Conservation (phyloP, 2,888 invertebrate genomes). For the Amiota mariae region DNA sequence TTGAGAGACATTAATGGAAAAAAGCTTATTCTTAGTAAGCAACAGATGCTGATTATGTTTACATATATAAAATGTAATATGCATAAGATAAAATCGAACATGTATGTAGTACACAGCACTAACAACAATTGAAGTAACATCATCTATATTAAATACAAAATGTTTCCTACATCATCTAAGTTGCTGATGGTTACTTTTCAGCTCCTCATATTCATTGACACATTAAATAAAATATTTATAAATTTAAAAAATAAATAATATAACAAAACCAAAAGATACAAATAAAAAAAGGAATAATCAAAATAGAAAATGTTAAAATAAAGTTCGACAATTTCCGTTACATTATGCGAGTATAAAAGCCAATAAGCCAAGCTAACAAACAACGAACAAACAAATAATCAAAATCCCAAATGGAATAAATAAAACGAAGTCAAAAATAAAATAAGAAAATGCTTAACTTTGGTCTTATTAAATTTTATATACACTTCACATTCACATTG, state of each 20-base stretch:
- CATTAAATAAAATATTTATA: slow-evolving; percentile 61
- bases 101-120: background rate
- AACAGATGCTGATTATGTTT: background rate
- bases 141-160: too few species aligned
- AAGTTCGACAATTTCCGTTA: slow-evolving; percentile 63
- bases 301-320: slow-evolving; percentile 18
- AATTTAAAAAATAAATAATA: slow-evolving; percentile 41
- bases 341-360: slow-evolving; percentile 58
- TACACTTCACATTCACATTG: too few species aligned
- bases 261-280: slow-evolving; percentile 1
- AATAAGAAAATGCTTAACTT: too few species aligned
- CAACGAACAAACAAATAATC: slow-evolving; percentile 37
- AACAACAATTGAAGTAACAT: too few species aligned
- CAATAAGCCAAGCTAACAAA: slow-evolving; percentile 53
- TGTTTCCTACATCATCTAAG: too few species aligned
- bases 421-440: background rate
- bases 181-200: too few species aligned
- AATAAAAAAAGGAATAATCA: slow-evolving; percentile 5
- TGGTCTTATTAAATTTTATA: too few species aligned
- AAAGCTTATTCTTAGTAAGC: slow-evolving; percentile 48
- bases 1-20: slow-evolving; percentile 63
- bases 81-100: slow-evolving; percentile 45
- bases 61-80: slow-evolving; percentile 32
- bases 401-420: slow-evolving; percentile 43
- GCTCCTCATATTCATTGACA: background rate